Base-by-base conservation (phyloP, 2,113 vertebrate species). In the Hoplias malabaricus region DNA sequence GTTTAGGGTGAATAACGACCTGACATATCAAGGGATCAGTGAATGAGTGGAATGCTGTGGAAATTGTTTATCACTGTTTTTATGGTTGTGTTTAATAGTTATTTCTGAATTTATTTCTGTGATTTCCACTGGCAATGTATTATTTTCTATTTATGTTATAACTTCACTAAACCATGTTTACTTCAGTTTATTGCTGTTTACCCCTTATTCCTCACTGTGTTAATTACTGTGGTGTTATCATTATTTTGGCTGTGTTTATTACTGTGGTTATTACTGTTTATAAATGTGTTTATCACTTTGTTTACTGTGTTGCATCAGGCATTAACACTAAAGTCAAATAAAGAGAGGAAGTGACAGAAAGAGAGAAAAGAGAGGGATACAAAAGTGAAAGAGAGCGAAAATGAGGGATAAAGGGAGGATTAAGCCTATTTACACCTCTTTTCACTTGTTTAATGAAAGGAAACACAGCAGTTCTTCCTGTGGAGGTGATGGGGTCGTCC, bases 391-490 rank as follows among this genome's bases (percentile, higher is more conserved):
- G n/a, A n/a, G n/a, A n/a, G n/a, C n/a, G n/a, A n/a, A n/a, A 48
- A 19, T 48, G 56, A n/a, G 43, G 46, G 38, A 72, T 42, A 68
- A 40, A 9, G 54, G 83, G 40, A 21, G 75, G 75, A 77, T 77
- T 77, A 77, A 42, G 31, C 65, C 66, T 77, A 63, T 77, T 77
- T 76, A 77, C 42, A 27, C 65, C 66, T 77, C 75, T 77, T 77
- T 76, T 77, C 69, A 66, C 57, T 69, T 40, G 34, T 61, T 68
- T 59, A 42, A 43, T 77, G 75, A 77, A 77, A 77, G 57, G 65
- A 77, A 66, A 29, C 59, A 69, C 27, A 57, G 65, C n/a, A n/a
- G 34, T 65, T 59, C 65, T 77, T 77, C 75, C 75, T 77, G 36
- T 77, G 19, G 36, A 71, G 63, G 65, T 61, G 29, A 27, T 59